phyloP scores from a whole-genome alignment of 53 echinoderm and acorn worm species.

The Mesocentrotus franciscanus region DNA sequence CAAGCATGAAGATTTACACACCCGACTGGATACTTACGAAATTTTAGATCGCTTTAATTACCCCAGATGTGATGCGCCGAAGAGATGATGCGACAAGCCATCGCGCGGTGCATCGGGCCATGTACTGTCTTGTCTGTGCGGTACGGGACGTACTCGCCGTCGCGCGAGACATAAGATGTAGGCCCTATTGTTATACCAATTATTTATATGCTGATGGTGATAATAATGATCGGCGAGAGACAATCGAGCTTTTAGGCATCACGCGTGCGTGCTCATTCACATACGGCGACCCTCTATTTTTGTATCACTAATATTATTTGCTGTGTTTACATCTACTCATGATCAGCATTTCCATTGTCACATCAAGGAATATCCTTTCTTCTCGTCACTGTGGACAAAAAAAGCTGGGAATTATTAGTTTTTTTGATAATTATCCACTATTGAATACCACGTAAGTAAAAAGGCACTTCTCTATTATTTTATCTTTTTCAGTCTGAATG shows the following conservation, averaged over 20 bases:
- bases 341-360: not conserved
- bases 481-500: too few relatives aligned
- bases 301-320: not conserved
- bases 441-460: not conserved
- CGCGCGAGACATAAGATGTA: not conserved
- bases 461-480: not conserved
- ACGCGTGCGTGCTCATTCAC: not conserved
- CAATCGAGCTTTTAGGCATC: not conserved
- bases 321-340: not conserved
- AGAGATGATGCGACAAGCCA: constrained; percentile 8
- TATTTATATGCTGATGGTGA: constrained; percentile 5
- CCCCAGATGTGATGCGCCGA: constrained; percentile 47
- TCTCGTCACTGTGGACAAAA: not conserved
- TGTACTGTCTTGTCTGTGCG: not conserved
- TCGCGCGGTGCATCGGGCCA: not conserved
- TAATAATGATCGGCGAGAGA: constrained; percentile 1
- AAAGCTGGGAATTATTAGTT: not conserved
- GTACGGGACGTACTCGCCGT: not conserved
- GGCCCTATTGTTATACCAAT: not conserved
- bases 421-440: not conserved
- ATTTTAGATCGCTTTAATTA: constrained; percentile 18
- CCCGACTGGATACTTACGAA: constrained; percentile 43
- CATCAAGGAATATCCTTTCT: not conserved
- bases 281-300: not conserved
- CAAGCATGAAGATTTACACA: constrained; percentile 56